Conservation (phyloP, 2,888 invertebrate species). For the Lochmaea capreae region DNA sequence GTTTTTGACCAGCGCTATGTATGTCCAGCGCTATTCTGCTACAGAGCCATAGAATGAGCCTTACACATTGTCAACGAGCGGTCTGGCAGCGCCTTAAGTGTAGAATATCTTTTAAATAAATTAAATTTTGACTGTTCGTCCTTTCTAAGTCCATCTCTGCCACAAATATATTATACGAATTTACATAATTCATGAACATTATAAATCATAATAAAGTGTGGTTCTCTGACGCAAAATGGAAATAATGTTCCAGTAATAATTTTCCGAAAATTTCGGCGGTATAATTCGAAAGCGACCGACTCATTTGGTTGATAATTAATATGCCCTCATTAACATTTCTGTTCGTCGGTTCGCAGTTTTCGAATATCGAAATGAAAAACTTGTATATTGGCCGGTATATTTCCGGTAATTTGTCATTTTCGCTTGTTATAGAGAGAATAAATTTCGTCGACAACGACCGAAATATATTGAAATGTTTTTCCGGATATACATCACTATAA, state of each 20-base stretch:
- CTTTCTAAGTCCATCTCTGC: not conserved
- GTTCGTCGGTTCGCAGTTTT: conserved; percentile 22
- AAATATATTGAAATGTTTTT: conserved; percentile 16
- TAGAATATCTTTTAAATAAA: no score
- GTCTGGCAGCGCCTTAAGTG: no score
- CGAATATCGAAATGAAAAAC: conserved; percentile 17
- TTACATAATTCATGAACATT: conserved; percentile 45
- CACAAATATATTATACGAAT: conserved; percentile 43
- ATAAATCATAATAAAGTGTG: conserved; percentile 46
- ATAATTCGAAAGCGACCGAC: conserved; percentile 42
- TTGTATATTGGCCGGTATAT: conserved; percentile 15
- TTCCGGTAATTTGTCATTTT: conserved; percentile 23
- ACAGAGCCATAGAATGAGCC: no score
- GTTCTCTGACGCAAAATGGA: conserved; percentile 38
- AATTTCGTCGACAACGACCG: not conserved
- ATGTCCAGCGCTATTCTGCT: no score
- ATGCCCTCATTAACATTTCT: conserved; percentile 41
- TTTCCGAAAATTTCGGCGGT: conserved; percentile 44
- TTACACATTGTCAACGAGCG: no score
- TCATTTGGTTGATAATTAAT: conserved; percentile 43
- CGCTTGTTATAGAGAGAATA: conserved; percentile 5
- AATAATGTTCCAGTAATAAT: conserved; percentile 45
- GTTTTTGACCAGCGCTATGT: no score
- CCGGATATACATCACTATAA: conserved; percentile 6
- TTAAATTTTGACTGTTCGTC: not conserved